Base-by-base conservation (phyloP, 2,797 vertebrate genomes). In the Sphenodon punctatus region DNA sequence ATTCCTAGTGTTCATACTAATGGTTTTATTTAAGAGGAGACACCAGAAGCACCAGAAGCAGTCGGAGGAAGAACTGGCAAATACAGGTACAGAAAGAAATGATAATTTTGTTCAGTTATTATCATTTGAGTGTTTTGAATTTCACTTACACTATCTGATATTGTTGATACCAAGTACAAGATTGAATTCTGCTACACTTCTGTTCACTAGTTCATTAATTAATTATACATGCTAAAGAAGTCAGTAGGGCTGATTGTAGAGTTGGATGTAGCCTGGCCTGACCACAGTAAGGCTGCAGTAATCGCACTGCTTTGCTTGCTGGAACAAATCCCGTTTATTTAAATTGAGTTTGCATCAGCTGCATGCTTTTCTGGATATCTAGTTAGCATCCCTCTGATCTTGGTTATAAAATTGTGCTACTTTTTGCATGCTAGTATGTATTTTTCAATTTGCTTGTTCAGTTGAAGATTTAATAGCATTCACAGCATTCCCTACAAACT, bases 21-120 rank as follows among this genome's bases (percentile, higher is more conserved):
- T 92, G 82, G 41, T 95, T 83, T 73, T 95, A 36, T 87, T 95
- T 75, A 94, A 86, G 84, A 90, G 91, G 91, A 93, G 87, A n/a
- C n/a, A n/a, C n/a, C n/a, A n/a, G n/a, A n/a, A n/a, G 75, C 75
- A 22, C 38, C 80, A 90, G 8, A 81, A 91, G 63, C 77, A 88
- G 67, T 55, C 79, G 34, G 91, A 90, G 86, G 82, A 86, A 38
- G 78, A 83, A 56, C 46, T 91, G 73, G 85, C 91, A 84, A 89
- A 27, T 49, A 82, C 89, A 95, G 94, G 94, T 95, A 55, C 68
- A 80, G 87, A 43, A 90, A 72, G 78, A 80, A 83, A 34, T 74
- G 69, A 43, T 27, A 64, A 25, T 84, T 32, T 92, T 85, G 67
- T 84, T 72, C 1, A 89, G 88, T 71, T 80, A 74, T 58, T 48